A percentile compares a stretch with the other conserved stretches of the same genome.
Conservation (phyloP, 2,888 invertebrate genomes). For the Ptychoptera albimana region DNA sequence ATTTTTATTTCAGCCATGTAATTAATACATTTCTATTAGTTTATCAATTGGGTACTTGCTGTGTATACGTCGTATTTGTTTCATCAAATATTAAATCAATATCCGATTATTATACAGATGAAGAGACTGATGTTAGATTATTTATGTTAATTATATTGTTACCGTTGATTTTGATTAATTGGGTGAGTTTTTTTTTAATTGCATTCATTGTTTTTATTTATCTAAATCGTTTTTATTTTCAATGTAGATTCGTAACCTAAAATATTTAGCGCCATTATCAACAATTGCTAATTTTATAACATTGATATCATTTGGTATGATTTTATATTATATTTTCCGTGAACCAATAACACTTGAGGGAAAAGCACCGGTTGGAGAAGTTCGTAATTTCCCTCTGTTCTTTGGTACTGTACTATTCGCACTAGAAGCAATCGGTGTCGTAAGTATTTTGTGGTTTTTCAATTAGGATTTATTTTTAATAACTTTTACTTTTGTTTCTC, state of each 20-base stretch:
- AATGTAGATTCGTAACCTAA: conserved; percentile 45
- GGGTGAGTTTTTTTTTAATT: conserved; percentile 34
- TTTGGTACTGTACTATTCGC: conserved; percentile 94
- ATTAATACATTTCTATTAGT: conserved; percentile 61
- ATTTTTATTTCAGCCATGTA: conserved; percentile 40
- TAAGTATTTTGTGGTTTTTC: conserved; percentile 31
- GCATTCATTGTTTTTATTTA: neutral
- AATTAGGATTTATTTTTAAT: neutral
- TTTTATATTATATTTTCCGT: conserved; percentile 70
- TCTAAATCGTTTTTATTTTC: neutral
- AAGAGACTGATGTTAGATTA: conserved; percentile 37
- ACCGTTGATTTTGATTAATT: conserved; percentile 64
- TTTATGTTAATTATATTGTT: conserved; percentile 59
- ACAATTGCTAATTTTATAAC: conserved; percentile 77
- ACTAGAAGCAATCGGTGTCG: conserved; percentile 86
- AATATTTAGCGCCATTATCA: conserved; percentile 78
- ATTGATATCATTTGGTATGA: conserved; percentile 66
- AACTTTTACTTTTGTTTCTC: conserved; percentile 11
- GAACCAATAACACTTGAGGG: conserved; percentile 47
- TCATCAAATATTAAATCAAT: conserved; percentile 68
- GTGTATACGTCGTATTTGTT: conserved; percentile 91
- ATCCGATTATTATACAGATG: conserved; percentile 34
- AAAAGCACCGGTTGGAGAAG: conserved; percentile 43
- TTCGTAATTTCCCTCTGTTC: conserved; percentile 69
- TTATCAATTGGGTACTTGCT: conserved; percentile 91